These are phyloP conservation scores for Venturia canescens DNA, from an alignment of 1,140 invertebrate genomes.

Conservation along the genomic window DNA sequence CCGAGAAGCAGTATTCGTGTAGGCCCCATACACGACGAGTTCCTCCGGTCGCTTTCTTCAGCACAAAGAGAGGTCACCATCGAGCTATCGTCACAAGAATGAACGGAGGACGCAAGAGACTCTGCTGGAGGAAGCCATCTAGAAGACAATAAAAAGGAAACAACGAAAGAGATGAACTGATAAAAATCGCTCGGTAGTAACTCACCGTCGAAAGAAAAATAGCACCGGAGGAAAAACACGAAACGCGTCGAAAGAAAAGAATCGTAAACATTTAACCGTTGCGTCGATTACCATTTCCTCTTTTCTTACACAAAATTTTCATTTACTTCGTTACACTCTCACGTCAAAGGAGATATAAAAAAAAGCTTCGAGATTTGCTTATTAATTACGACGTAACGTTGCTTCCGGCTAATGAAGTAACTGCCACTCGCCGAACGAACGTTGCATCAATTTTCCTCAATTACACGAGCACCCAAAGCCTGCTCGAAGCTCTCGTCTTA, in stretches of 20 bases:
- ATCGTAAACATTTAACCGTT: neutral
- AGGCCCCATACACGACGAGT: neutral
- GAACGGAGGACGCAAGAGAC: neutral
- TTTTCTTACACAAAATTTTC: neutral
- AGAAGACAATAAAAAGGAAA: neutral
- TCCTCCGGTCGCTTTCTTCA: neutral
- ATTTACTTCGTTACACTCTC: too few species aligned
- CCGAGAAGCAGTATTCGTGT: neutral
- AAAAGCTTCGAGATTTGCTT: too few species aligned
- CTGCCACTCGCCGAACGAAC: neutral
- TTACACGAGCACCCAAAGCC: neutral
- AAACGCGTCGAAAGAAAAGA: neutral
- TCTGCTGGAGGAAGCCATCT: neutral
- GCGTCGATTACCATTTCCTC: too few species aligned
- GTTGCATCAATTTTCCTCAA: neutral
- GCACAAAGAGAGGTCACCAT: slow-evolving; percentile 13
- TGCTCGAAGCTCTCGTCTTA: neutral
- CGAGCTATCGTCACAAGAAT: neutral
- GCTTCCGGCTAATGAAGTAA: neutral
- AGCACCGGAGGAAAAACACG: neutral
- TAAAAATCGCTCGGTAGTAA: neutral
- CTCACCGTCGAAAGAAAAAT: neutral
- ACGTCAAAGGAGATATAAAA: too few species aligned
- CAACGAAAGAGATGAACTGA: slow-evolving; percentile 10
- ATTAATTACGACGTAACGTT: too few species aligned